Conservation (phyloP, 2,888 invertebrate species). For the Rhagium mordax region DNA sequence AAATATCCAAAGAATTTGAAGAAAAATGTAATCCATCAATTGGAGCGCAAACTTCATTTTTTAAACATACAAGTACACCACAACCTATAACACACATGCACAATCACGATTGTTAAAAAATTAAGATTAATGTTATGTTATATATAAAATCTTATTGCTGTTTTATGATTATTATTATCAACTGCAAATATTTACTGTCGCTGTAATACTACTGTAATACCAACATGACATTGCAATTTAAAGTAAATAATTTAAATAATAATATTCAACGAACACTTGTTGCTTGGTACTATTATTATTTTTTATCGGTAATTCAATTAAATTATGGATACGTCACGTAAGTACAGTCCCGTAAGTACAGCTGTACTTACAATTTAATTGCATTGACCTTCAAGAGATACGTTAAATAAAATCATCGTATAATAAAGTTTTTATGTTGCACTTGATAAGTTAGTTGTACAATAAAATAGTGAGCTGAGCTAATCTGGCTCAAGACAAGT, state of each 20-base stretch:
- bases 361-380: constrained; percentile 30
- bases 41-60: constrained; percentile 38
- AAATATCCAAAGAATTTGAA: constrained; percentile 55
- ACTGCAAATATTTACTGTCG: constrained; percentile 25
- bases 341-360: constrained; percentile 5
- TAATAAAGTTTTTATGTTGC: no score
- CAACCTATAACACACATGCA: background rate
- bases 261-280: background rate
- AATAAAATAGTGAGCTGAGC: no score
- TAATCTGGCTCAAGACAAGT: no score
- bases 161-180: constrained; percentile 29
- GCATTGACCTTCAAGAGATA: constrained; percentile 36
- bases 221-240: constrained; percentile 2
- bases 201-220: background rate
- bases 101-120: constrained; percentile 13
- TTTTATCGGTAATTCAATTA: constrained; percentile 26
- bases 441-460: no score
- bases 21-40: constrained; percentile 52
- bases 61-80: background rate
- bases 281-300: constrained; percentile 17
- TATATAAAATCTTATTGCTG: constrained; percentile 8
- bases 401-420: no score
- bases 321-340: constrained; percentile 16
- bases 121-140: background rate
- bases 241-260: constrained; percentile 7